Evolutionary conservation across 2,888 invertebrate species (phyloP), one percentile per base, ranked within the genome.

Genomic region (Sesia apiformis): DNA sequence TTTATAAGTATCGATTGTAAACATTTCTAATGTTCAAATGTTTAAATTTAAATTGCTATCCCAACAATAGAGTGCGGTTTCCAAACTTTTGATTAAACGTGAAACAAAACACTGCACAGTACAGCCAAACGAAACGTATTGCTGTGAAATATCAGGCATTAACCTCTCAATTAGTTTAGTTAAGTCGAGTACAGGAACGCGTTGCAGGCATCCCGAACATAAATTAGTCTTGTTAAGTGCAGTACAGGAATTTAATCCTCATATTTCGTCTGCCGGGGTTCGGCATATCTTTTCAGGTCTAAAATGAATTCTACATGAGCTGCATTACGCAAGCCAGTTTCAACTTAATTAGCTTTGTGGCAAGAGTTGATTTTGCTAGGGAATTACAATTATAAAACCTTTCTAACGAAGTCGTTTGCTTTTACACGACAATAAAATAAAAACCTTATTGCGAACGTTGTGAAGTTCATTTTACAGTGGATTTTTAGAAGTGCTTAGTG

Each of bases 201-300:
- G 68, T 60, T 76, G 72, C 77, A 74, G 63, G 78, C 78, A 76
- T 72, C 74, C 77, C 72, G 61, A 71, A 81, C 82, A 85, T 86
- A 88, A 87, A 88, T 88, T 88, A 84, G 85, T 80, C 86, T 86
- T 79, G 85, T 88, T 88, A 87, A 88, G 82, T 85, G 85, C 85
- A 84, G 79, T 84, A 79, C 84, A 81, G 84, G 86, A 89, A 86
- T 89, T 87, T 87, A 87, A 88, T 88, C 85, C 87, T 84, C 86
- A 88, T 89, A 88, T 88, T 88, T 88, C 87, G 85, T 82, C 84
- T 86, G 82, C 80, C 66, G 72, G 70, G 75, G 78, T 81, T 84
- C 79, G 81, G 83, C 79, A 83, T 82, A 84, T 87, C 86, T 87
- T 83, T 85, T 78, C 77, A 81, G 78, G 74, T 81, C 75, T 74